Percentiles rank a stretch among this genome's conserved stretches.
These are phyloP conservation scores for Sminthurides bifidus DNA, from an alignment of 1,140 invertebrate genomes.

Conservation along the genomic window DNA sequence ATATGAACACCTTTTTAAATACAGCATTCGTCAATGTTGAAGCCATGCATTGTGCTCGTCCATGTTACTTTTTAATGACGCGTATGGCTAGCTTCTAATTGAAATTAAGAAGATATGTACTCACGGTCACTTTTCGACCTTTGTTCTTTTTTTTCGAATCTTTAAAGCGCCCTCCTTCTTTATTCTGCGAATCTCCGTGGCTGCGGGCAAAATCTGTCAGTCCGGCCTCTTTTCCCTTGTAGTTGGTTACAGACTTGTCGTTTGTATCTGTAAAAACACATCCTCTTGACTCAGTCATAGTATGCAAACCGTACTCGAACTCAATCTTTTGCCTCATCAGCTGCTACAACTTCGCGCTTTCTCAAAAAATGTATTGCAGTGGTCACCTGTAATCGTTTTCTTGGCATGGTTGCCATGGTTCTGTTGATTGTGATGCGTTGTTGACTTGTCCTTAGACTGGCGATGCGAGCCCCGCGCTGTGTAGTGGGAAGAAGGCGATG, in stretches of 20 bases:
- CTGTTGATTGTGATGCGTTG: conserved; percentile 22
- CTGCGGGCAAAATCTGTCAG: conserved; percentile 19
- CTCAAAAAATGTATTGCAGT: background rate
- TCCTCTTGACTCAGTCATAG: background rate
- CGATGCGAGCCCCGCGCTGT: conserved; percentile 6
- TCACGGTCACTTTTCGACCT: conserved; percentile 31
- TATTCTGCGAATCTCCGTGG: conserved; percentile 18
- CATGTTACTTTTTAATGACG: too few relatives aligned
- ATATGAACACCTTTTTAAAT: too few relatives aligned
- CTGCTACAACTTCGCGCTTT: background rate
- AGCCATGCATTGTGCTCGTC: too few relatives aligned
- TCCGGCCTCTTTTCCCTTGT: conserved; percentile 26
- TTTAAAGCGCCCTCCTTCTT: conserved; percentile 29
- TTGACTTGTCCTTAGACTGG: conserved; percentile 9
- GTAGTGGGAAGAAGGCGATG: conserved; percentile 7
- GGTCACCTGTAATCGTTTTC: conserved; percentile 20
- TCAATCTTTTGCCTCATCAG: too few relatives aligned
- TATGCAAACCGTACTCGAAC: too few relatives aligned
- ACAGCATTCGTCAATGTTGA: too few relatives aligned
- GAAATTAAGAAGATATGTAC: too few relatives aligned
- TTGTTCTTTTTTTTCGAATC: conserved; percentile 32
- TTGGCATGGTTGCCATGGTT: conserved; percentile 23
- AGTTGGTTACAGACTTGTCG: conserved; percentile 23
- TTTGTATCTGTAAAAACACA: conserved; percentile 23
- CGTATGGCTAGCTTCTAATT: too few relatives aligned